Base-by-base conservation (phyloP, 2,888 invertebrate species). In the Acronicta leporina region DNA sequence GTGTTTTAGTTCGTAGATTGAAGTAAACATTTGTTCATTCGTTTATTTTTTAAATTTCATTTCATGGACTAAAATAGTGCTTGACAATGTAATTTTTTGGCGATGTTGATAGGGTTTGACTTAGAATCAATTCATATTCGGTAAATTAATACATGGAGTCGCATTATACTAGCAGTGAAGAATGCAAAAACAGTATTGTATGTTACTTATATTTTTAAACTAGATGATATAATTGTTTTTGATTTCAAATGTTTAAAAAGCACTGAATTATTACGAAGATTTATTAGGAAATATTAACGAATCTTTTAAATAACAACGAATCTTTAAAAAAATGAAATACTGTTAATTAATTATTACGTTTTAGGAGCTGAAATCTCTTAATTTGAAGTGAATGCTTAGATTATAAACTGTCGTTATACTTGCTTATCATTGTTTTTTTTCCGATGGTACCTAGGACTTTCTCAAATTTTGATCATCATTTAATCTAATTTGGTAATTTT, bases 1-100 rank as follows among this genome's bases (percentile, higher is more conserved):
- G 80, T 84, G 81, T 82, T 82, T 70, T 85, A 82, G 83, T 75
- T 62, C 55, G 80, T 86, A 88, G 83, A 73, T 59, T 75, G 64
- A 59, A 51, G 70, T 80, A 75, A 64, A 68, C 47, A 60, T 25
- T 61, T 61, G 40, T 50, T 51, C 43, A 48, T 64, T 51, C 41
- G 69, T 75, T 60, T 55, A 70, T 59, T 45, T 62, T 52, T 61
- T 20, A 20, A 51, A 49, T 44, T 69, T 68, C 11, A 55, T 67
- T 65, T 73, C 50, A 67, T 59, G 48, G 41, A 64, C 70, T 71
- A 42, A 64, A 51, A 65, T 72, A 73, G 70, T 68, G 77, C 79
- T 79, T 82, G 75, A 70, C 55, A 43, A 68, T 63, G 56, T 50
- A 42, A 58, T 70, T 69, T 59, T 65, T 68, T 71, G 52, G 54